These are phyloP conservation scores for Chloroceryle aenea DNA, from an alignment of 2,113 vertebrate genomes.

Conservation along the genomic window DNA sequence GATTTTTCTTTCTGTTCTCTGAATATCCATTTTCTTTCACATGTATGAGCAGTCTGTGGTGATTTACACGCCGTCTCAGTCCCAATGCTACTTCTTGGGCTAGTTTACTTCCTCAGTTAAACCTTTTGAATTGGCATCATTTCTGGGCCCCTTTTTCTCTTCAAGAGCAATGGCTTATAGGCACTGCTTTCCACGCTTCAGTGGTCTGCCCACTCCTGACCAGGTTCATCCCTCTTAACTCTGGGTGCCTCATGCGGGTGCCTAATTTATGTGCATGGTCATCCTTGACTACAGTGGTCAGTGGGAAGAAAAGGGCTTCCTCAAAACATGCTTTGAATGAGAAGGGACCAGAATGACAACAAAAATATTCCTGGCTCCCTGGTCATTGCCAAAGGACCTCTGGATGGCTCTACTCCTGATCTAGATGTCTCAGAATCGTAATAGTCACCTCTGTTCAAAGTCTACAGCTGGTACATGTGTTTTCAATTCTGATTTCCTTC, in stretches of 20 bases:
- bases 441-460: background rate
- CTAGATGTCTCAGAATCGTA: background rate
- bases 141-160: background rate
- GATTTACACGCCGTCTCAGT: background rate
- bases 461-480: background rate
- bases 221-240: background rate
- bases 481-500: constrained; percentile 13
- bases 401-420: background rate
- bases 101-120: background rate
- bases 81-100: background rate
- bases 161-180: background rate
- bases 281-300: background rate
- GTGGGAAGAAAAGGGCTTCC: background rate
- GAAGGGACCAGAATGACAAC: background rate
- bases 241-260: background rate
- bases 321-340: background rate
- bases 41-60: background rate
- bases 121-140: background rate
- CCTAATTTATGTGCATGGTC: background rate
- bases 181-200: background rate
- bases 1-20: background rate
- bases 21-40: background rate
- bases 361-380: background rate
- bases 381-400: background rate
- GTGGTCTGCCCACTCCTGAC: background rate